Evolutionary conservation across 2,797 vertebrate species (phyloP).

Genomic region (Pyrrhura leucotis): DNA sequence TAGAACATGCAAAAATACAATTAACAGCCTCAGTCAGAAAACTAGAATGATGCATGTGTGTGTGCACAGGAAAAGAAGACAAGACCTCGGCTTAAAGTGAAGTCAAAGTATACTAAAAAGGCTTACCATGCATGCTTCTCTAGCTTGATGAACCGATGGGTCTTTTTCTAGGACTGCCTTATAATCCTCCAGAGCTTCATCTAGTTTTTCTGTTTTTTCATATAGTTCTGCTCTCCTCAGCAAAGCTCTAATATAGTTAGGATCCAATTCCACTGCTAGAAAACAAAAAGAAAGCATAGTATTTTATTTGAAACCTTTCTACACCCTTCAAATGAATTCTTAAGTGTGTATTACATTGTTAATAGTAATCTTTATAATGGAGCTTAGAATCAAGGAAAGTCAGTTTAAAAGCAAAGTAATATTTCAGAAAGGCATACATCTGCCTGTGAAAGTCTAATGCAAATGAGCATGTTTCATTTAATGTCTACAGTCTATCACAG

Average conservation of each 20-base stretch:
- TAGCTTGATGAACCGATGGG: conserved; percentile 81
- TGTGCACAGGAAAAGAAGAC: neutral
- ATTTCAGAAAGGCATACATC: neutral
- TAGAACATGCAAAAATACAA: neutral
- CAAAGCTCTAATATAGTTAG: conserved; percentile 88
- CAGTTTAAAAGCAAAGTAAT: neutral
- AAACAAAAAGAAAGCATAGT: conserved; percentile 35
- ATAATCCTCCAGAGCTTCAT: conserved; percentile 95
- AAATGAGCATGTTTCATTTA: neutral
- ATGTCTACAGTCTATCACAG: neutral
- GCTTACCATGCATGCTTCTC: conserved; percentile 91
- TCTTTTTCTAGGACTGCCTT: conserved; percentile 88
- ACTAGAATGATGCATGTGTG: neutral
- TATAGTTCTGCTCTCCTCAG: conserved; percentile 92
- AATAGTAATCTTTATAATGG: neutral
- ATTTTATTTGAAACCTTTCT: neutral
- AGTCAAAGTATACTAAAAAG: neutral
- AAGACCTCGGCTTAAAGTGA: neutral
- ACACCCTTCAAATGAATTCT: neutral
- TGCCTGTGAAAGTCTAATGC: neutral
- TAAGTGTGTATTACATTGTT: neutral
- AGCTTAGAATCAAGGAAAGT: neutral
- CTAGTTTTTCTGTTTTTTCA: conserved; percentile 93
- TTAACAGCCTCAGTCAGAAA: neutral
- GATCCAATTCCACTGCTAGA: conserved; percentile 90